These are phyloP conservation scores for Catharus ustulatus DNA, from an alignment of 2,797 vertebrate genomes.

Conservation along the genomic window DNA sequence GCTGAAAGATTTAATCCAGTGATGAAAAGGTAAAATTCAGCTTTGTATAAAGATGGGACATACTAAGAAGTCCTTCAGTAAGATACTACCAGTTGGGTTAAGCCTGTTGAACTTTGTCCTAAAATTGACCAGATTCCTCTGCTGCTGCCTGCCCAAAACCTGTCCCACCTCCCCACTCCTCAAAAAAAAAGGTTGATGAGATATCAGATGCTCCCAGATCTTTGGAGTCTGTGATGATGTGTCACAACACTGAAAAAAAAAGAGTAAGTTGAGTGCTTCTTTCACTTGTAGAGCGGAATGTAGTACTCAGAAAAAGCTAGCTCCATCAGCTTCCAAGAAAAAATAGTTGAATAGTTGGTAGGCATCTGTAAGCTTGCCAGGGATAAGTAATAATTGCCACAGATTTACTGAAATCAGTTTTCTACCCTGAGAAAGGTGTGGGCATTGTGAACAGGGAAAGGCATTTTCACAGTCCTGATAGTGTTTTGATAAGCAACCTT, in stretches of 20 bases:
- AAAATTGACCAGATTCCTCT: not conserved
- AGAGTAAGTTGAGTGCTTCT: not conserved
- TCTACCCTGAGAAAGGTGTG: not conserved
- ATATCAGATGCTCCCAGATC: not conserved
- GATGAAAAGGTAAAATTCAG: not conserved
- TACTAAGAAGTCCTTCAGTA: not conserved
- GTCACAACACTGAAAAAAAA: not conserved
- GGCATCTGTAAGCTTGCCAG: not conserved
- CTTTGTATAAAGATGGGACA: not conserved
- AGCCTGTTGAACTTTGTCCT: not conserved
- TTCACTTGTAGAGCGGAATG: not conserved
- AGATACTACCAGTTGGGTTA: not conserved
- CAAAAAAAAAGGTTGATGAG: not conserved
- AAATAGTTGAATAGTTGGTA: not conserved
- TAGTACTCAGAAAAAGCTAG: not conserved
- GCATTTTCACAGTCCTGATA: not conserved
- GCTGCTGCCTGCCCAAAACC: not conserved
- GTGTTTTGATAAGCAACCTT: not conserved
- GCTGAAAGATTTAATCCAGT: not conserved
- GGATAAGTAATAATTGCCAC: not conserved
- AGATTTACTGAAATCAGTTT: not conserved
- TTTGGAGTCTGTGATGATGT: not conserved
- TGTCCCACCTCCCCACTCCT: rapidly evolving
- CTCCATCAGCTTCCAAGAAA: not conserved
- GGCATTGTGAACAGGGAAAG: not conserved